A percentile compares a stretch with the other conserved stretches of the same genome.
Evolutionary conservation across 2,113 vertebrate genomes (phyloP).

Genomic region (Tragelaphus buxtoni): DNA sequence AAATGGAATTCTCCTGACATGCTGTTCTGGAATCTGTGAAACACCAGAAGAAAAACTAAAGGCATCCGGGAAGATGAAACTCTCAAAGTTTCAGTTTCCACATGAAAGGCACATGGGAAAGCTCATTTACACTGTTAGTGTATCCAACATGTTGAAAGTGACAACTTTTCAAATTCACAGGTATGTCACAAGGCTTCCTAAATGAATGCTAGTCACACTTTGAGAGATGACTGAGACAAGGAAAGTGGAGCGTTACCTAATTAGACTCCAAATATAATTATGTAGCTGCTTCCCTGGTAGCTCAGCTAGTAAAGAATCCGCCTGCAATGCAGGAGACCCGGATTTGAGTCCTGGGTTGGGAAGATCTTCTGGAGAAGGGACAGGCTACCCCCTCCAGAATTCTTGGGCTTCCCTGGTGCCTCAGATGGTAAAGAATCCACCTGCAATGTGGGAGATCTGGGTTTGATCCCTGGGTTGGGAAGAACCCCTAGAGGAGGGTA

Average conservation of each 20-base stretch:
- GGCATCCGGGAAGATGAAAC: background rate
- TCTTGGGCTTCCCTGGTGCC: background rate
- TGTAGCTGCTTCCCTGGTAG: background rate
- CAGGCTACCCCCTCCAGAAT: background rate
- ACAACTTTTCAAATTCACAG: slow-evolving; percentile 12
- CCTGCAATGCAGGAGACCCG: background rate
- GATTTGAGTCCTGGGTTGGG: background rate
- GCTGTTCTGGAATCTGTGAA: background rate
- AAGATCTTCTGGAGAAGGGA: background rate
- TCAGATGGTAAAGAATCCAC: background rate
- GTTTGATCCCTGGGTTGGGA: background rate
- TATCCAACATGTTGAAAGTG: background rate
- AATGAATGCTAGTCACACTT: background rate
- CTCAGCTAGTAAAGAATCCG: background rate
- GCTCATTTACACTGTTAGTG: background rate
- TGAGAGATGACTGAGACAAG: background rate
- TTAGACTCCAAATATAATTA: slow-evolving; percentile 43
- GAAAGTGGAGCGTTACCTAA: background rate
- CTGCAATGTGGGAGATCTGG: background rate
- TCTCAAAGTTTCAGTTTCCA: background rate
- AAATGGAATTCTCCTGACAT: background rate
- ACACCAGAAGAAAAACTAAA: background rate
- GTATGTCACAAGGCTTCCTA: background rate
- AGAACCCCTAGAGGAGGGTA: background rate
- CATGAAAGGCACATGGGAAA: background rate